Conservation (phyloP, 2,888 invertebrate species). For the Blastobasis lacticolella region DNA sequence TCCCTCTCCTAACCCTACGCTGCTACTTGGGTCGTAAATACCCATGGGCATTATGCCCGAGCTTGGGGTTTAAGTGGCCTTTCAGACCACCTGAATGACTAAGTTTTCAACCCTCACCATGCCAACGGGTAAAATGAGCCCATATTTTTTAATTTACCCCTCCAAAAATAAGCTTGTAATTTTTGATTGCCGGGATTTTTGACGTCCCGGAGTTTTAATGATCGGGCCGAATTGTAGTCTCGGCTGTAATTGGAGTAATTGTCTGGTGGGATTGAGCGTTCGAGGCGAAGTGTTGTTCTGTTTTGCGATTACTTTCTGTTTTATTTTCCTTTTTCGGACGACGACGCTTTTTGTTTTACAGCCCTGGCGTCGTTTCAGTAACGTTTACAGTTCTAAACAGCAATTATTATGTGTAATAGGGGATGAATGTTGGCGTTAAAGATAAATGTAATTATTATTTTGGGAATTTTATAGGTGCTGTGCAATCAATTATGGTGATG, state of each 20-base stretch:
- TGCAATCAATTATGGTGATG: no score
- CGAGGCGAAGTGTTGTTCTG: no score
- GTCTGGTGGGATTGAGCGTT: not conserved
- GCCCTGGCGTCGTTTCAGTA: no score
- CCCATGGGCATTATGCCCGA: constrained; percentile 12
- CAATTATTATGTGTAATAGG: no score
- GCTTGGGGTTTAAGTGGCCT: constrained; percentile 13
- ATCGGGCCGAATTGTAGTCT: constrained; percentile 2
- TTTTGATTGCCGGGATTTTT: constrained; percentile 13
- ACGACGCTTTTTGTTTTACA: no score
- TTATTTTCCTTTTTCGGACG: no score
- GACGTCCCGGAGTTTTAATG: constrained; percentile 11
- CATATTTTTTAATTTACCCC: constrained; percentile 9
- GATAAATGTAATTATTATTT: no score
- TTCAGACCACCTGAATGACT: constrained; percentile 28
- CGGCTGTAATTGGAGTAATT: constrained; percentile 4
- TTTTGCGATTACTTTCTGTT: no score
- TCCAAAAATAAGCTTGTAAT: constrained; percentile 6
- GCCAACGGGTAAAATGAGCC: constrained; percentile 5
- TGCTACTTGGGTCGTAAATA: constrained; percentile 10
- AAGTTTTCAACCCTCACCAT: constrained; percentile 23
- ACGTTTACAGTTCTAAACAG: no score
- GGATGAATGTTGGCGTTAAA: no score
- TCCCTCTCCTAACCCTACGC: no score
- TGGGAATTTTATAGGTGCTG: no score